Percentiles rank a stretch among this genome's conserved stretches.
phyloP scores from a whole-genome alignment of 2,113 vertebrate species.

The Chlorocebus sabaeus region DNA sequence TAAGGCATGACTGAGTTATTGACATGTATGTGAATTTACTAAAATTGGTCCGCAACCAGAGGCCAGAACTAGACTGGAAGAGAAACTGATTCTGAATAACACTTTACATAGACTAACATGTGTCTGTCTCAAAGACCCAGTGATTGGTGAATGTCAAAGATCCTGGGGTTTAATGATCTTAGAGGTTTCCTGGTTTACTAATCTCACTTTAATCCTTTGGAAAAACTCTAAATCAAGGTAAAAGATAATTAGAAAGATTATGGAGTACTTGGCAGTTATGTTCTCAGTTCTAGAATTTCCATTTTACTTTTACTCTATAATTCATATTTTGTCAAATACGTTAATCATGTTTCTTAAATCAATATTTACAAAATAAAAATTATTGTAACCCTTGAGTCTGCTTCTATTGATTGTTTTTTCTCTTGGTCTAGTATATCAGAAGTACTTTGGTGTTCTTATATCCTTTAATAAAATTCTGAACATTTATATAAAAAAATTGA shows the following conservation, averaged over 20 bases:
- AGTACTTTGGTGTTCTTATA: background rate
- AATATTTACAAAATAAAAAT: background rate
- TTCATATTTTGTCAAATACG: background rate
- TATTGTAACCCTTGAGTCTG: accelerated
- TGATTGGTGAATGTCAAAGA: background rate
- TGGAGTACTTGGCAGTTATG: accelerated
- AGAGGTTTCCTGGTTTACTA: background rate
- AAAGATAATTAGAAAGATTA: background rate
- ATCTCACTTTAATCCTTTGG: accelerated
- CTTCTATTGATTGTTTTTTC: background rate
- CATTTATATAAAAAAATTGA: no score
- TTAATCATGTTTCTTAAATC: background rate
- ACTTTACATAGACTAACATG: background rate
- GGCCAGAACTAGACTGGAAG: background rate
- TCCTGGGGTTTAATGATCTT: background rate
- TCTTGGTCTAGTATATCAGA: no score
- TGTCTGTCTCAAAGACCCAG: background rate
- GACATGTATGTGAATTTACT: background rate
- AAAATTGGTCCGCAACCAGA: background rate
- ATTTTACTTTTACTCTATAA: background rate
- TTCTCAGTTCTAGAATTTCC: background rate
- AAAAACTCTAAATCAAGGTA: background rate
- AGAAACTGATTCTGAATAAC: background rate
- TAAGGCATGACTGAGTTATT: background rate
- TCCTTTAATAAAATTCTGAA: background rate